These are phyloP conservation scores for Cerastis rubricosa DNA, from an alignment of 2,888 invertebrate species.

Conservation along the genomic window DNA sequence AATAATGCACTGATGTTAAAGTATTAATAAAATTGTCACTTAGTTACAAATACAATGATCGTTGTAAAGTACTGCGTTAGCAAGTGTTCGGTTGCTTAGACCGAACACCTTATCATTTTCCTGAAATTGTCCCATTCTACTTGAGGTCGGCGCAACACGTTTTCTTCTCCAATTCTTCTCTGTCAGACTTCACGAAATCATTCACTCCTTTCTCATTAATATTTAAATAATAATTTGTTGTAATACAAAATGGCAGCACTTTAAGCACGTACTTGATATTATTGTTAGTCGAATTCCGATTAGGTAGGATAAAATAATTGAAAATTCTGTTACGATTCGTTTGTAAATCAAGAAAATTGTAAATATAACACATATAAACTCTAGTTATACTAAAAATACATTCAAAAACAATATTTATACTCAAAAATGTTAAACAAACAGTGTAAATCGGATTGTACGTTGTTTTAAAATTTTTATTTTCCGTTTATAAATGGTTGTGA, in stretches of 20 bases:
- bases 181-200: no score
- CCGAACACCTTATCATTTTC: no score
- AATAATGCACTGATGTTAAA: no score
- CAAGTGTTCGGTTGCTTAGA: no score
- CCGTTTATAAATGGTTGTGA: conserved; percentile 82
- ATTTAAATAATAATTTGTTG: background rate
- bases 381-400: conserved; percentile 64
- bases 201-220: no score
- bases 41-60: no score
- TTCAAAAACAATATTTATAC: conserved; percentile 72
- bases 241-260: background rate
- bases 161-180: no score
- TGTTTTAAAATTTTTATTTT: conserved; percentile 65
- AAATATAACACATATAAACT: conserved; percentile 70
- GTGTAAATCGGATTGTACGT: conserved; percentile 59
- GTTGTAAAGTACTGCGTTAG: no score
- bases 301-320: conserved; percentile 74
- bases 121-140: no score
- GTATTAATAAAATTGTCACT: no score
- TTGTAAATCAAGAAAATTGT: conserved; percentile 71
- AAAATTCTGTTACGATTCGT: conserved; percentile 70
- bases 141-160: no score
- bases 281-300: conserved; percentile 64
- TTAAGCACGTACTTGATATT: conserved; percentile 56
- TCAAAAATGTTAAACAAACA: conserved; percentile 71